These are phyloP conservation scores for Kryptolebias marmoratus DNA, from an alignment of 2,113 vertebrate genomes.

Conservation along the genomic window DNA sequence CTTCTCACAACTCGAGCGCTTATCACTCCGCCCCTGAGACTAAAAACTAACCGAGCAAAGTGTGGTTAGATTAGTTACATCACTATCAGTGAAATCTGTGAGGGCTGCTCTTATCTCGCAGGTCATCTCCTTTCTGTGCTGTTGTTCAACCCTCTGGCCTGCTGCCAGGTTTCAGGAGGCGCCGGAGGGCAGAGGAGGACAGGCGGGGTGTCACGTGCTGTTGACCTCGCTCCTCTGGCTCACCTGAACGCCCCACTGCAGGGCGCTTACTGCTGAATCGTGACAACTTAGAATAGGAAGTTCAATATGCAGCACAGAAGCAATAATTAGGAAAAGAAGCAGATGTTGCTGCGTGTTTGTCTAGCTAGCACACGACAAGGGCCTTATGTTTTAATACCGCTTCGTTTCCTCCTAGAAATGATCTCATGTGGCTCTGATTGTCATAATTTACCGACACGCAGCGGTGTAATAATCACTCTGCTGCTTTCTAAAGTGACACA, in stretches of 20 bases:
- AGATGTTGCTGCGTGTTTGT: neutral
- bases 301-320: conserved; percentile 16
- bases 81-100: conserved; percentile 16
- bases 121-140: conserved; percentile 35
- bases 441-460: too few species aligned
- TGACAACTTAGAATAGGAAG: neutral
- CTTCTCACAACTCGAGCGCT: neutral
- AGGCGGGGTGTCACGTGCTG: conserved; percentile 53
- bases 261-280: conserved; percentile 25
- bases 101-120: conserved; percentile 60
- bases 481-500: too few species aligned
- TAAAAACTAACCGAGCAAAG: neutral
- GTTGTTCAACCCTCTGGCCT: conserved; percentile 57
- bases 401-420: too few species aligned
- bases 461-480: too few species aligned
- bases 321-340: neutral
- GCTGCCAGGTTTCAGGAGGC: conserved; percentile 59
- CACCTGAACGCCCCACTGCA: conserved; percentile 20
- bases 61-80: conserved; percentile 35
- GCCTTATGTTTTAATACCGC: too few species aligned
- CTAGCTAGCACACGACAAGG: too few species aligned
- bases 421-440: too few species aligned
- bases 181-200: conserved; percentile 43
- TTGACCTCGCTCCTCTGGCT: conserved; percentile 28
- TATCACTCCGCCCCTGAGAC: too few species aligned